phyloP scores from a whole-genome alignment of 2,797 vertebrate species.

The Poecile montanus region DNA sequence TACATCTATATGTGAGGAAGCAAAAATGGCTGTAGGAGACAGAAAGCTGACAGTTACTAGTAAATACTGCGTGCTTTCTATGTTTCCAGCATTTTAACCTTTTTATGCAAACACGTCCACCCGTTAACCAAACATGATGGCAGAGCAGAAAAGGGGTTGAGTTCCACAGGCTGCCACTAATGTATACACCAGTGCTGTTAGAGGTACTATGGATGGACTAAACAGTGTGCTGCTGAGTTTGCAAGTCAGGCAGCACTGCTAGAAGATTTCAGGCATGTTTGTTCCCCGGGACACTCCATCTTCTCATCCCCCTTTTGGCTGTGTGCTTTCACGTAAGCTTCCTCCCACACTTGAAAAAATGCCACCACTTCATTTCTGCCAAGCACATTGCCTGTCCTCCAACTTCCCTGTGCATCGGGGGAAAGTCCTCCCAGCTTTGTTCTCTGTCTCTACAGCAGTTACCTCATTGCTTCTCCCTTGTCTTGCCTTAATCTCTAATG shows the following conservation, averaged over 20 bases:
- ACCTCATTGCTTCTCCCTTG: neutral
- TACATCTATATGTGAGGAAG: slow-evolving; percentile 21
- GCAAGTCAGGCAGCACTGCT: neutral
- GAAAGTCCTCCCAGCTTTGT: neutral
- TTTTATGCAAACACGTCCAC: slow-evolving; percentile 12
- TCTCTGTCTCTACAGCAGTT: neutral
- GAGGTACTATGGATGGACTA: neutral
- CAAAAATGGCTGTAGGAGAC: slow-evolving; percentile 19
- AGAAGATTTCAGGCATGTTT: neutral
- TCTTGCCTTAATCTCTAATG: neutral
- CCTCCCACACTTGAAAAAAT: neutral
- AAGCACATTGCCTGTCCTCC: neutral
- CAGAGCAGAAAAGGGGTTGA: neutral
- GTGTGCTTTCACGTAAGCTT: neutral
- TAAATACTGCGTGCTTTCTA: neutral
- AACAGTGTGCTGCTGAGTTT: neutral
- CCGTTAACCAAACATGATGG: neutral
- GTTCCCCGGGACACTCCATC: neutral
- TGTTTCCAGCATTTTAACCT: neutral
- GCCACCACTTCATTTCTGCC: neutral
- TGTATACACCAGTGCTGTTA: neutral
- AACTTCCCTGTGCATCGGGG: neutral
- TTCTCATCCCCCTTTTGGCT: neutral
- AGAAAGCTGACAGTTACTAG: slow-evolving; percentile 9
- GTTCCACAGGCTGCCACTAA: neutral